These are phyloP conservation scores for Corythornis leucogaster DNA, from an alignment of 2,797 vertebrate species.

Conservation along the genomic window DNA sequence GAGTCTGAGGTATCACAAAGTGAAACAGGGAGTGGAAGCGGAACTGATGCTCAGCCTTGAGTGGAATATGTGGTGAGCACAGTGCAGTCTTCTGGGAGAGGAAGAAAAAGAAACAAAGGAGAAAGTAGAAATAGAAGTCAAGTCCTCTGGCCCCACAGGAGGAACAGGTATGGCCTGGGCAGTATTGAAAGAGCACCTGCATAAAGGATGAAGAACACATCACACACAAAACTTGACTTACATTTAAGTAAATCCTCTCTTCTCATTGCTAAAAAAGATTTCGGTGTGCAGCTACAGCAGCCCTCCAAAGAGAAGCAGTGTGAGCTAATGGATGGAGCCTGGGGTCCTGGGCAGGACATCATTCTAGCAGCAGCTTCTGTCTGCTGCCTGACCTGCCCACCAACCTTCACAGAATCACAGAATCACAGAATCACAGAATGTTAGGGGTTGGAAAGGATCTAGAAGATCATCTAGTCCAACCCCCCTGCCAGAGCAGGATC, in stretches of 20 bases:
- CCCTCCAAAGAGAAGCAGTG: neutral
- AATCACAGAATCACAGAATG: too few relatives aligned
- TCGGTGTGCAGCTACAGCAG: neutral
- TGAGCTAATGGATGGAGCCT: neutral
- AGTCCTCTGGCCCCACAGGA: neutral
- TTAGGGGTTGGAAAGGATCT: too few relatives aligned
- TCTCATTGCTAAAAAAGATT: neutral
- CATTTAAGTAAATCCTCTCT: neutral
- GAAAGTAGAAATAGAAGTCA: neutral
- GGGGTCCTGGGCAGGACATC: neutral
- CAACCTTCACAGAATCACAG: rapidly evolving
- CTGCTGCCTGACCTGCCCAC: neutral
- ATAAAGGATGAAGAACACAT: neutral
- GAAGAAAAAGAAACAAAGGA: neutral
- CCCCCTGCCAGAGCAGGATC: too few relatives aligned
- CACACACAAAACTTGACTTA: neutral
- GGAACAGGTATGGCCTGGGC: neutral
- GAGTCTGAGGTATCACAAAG: neutral
- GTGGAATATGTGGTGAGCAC: neutral
- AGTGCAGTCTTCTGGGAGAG: neutral
- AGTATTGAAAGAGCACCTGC: neutral
- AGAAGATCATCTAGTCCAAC: too few relatives aligned
- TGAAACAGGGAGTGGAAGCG: neutral
- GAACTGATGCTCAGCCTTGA: neutral
- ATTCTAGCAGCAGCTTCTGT: neutral